Percentiles rank a stretch among this genome's conserved stretches.
These are phyloP conservation scores for Luscinia luscinia DNA, from an alignment of 2,797 vertebrate genomes.

Conservation along the genomic window DNA sequence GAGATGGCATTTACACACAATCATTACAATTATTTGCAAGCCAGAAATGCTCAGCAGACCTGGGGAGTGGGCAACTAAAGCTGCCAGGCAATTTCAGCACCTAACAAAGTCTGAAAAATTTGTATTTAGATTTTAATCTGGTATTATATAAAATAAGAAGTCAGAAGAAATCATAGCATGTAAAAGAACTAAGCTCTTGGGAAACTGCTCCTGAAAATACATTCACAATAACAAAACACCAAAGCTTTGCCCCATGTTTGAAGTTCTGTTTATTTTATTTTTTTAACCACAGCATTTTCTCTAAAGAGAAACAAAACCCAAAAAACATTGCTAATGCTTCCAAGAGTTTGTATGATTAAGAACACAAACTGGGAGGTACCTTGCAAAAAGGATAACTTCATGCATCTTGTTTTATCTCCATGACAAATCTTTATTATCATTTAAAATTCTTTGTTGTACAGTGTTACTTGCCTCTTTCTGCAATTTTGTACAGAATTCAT, in stretches of 20 bases:
- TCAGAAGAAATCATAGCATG: not conserved
- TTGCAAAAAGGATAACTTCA: not conserved
- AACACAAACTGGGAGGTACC: not conserved
- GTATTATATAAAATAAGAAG: not conserved
- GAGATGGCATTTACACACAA: conserved; percentile 25
- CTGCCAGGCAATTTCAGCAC: not conserved
- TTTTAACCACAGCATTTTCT: not conserved
- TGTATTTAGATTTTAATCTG: not conserved
- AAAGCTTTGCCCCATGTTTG: not conserved
- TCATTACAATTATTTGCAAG: not conserved
- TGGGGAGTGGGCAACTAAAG: not conserved
- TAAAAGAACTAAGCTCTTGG: not conserved
- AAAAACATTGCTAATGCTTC: not conserved
- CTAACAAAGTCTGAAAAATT: not conserved
- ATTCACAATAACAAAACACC: not conserved
- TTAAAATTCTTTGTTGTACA: not conserved
- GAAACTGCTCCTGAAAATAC: not conserved
- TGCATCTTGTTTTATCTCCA: not conserved
- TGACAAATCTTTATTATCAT: not conserved
- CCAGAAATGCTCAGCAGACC: not conserved
- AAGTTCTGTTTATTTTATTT: not conserved
- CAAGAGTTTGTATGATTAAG: not conserved
- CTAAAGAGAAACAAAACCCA: not conserved
- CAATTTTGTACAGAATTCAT: not conserved
- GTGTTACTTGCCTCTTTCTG: not conserved